Evolutionary conservation across 1,140 invertebrate species (phyloP).

Genomic region (Drosophila parabipectinata): DNA sequence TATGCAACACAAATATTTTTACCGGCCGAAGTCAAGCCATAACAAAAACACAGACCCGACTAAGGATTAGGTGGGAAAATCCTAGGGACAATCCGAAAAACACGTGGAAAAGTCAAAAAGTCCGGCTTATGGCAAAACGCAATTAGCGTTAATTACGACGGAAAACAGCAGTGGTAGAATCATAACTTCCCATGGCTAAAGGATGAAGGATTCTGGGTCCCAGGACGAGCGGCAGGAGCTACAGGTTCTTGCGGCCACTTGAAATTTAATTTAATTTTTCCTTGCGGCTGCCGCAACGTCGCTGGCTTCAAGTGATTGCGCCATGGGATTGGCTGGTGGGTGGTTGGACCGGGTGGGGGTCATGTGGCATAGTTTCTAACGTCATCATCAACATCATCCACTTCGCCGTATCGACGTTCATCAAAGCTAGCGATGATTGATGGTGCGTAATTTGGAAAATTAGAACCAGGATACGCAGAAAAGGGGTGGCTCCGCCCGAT

Average conservation of each 20-base stretch:
- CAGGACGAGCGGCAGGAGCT: conserved; percentile 6
- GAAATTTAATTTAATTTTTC: conserved; percentile 79
- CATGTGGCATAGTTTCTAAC: conserved; percentile 54
- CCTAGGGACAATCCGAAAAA: conserved; percentile 64
- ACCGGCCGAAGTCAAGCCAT: conserved; percentile 59
- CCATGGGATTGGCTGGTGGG: conserved; percentile 67
- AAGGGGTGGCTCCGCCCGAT: conserved; percentile 65
- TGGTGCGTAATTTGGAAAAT: conserved; percentile 83
- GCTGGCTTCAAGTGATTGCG: conserved; percentile 64
- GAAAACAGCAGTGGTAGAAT: conserved; percentile 42
- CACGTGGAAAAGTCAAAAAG: conserved; percentile 80
- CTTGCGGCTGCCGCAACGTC: conserved; percentile 70
- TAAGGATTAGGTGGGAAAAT: conserved; percentile 66
- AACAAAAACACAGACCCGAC: conserved; percentile 43
- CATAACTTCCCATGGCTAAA: conserved; percentile 19
- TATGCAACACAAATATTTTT: conserved; percentile 44
- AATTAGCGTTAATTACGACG: conserved; percentile 76
- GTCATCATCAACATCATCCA: conserved; percentile 64
- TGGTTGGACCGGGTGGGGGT: conserved; percentile 19
- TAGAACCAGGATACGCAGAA: conserved; percentile 65
- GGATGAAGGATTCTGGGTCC: not conserved
- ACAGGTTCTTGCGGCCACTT: conserved; percentile 63
- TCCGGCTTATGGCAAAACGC: conserved; percentile 71
- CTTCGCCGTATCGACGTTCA: conserved; percentile 65
- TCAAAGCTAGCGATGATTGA: conserved; percentile 79